Conservation (phyloP, 2,113 vertebrate genomes). For the Ciconia stormi region DNA sequence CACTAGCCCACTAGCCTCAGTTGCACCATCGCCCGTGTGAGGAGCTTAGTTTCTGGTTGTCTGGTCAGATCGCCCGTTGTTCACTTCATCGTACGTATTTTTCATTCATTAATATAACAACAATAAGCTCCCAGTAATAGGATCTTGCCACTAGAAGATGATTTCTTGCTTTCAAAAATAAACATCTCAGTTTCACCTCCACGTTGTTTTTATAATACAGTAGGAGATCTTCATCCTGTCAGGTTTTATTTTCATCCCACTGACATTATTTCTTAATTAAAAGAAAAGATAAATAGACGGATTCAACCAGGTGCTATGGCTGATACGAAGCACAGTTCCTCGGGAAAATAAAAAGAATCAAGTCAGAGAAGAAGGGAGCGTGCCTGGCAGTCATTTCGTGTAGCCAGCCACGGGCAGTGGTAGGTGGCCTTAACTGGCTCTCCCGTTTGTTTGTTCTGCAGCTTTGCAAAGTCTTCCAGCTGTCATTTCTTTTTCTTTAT, state of each 20-base stretch:
- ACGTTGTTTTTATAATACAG: slow-evolving; percentile 9
- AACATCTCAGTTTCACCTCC: slow-evolving; percentile 28
- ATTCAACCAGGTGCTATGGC: slow-evolving; percentile 40
- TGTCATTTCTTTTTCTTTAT: slow-evolving; percentile 41
- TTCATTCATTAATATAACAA: slow-evolving; percentile 51
- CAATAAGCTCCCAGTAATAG: slow-evolving; percentile 21
- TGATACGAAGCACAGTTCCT: slow-evolving; percentile 5
- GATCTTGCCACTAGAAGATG: slow-evolving; percentile 13
- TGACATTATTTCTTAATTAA: slow-evolving; percentile 71
- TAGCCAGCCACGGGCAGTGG: neutral
- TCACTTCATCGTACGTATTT: slow-evolving; percentile 18
- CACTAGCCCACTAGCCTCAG: slow-evolving; percentile 4
- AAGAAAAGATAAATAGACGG: slow-evolving; percentile 56
- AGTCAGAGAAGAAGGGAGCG: neutral
- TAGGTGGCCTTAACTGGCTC: neutral
- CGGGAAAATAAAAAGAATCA: neutral
- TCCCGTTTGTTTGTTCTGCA: slow-evolving; percentile 25
- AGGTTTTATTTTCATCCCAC: slow-evolving; percentile 55
- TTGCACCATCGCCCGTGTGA: slow-evolving; percentile 9
- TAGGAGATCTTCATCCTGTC: slow-evolving; percentile 39
- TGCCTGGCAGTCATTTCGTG: neutral
- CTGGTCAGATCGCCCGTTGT: neutral
- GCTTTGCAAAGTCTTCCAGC: slow-evolving; percentile 41
- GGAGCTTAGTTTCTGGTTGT: neutral
- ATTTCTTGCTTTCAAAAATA: slow-evolving; percentile 52